Percentiles rank a stretch among this genome's conserved stretches.
Conservation (phyloP, 1,140 invertebrate species). For the Subanguina moxae region DNA sequence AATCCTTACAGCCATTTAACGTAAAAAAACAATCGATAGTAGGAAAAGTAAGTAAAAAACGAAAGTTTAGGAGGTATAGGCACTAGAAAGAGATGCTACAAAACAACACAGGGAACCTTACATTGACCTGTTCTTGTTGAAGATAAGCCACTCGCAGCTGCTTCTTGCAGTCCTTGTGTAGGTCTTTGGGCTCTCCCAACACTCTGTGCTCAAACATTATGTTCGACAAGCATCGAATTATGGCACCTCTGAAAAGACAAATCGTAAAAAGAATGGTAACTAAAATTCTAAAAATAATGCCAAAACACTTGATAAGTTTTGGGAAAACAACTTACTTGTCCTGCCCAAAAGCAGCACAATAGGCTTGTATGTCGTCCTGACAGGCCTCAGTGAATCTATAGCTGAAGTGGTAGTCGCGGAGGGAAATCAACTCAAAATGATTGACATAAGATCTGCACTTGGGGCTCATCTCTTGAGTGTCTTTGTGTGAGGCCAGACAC, state of each 20-base stretch:
- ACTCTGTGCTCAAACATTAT: conserved; percentile 60
- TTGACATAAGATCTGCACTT: conserved; percentile 89
- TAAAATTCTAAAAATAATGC: too few relatives aligned
- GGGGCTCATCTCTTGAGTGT: conserved; percentile 69
- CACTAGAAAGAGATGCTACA: conserved; percentile 5
- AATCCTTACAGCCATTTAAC: too few relatives aligned
- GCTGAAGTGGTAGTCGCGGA: conserved; percentile 89
- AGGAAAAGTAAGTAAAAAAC: conserved; percentile 10
- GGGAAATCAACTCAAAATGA: conserved; percentile 75
- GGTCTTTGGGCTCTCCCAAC: conserved; percentile 78
- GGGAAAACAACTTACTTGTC: conserved; percentile 57
- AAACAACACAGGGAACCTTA: conserved; percentile 43
- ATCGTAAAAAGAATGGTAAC: too few relatives aligned
- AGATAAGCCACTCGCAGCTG: conserved; percentile 57
- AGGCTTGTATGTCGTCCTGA: conserved; percentile 73
- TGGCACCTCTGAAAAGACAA: conserved; percentile 70
- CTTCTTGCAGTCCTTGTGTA: conserved; percentile 66
- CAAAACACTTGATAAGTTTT: too few relatives aligned
- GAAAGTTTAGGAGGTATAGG: neutral
- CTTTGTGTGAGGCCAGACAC: conserved; percentile 87
- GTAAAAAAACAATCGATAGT: too few relatives aligned
- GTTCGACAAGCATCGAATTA: conserved; percentile 84
- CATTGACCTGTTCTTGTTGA: conserved; percentile 59
- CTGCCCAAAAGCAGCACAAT: conserved; percentile 66
- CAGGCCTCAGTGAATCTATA: conserved; percentile 92